Percentiles rank a stretch among this genome's conserved stretches.
Conservation (phyloP, 2,888 invertebrate genomes). For the Meghimatium bilineatum region DNA sequence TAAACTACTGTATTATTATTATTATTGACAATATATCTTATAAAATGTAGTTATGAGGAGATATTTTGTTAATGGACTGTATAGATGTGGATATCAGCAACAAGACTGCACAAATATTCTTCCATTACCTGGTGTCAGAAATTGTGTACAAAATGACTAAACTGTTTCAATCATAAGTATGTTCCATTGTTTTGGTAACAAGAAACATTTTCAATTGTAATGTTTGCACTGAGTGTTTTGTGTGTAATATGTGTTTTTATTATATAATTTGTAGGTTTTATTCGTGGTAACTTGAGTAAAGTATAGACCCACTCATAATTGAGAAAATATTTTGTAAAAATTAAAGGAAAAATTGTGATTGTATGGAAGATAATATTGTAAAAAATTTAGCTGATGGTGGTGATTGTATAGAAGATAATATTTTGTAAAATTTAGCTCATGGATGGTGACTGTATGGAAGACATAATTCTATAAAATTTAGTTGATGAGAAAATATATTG, state of each 20-base stretch:
- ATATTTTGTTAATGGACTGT: no score
- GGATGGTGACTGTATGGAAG: no score
- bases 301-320: not conserved
- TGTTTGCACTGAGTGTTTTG: not conserved
- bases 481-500: no score
- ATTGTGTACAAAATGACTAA: not conserved
- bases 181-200: not conserved
- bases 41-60: no score
- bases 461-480: no score
- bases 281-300: not conserved
- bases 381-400: not conserved
- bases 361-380: not conserved
- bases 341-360: not conserved
- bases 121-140: not conserved
- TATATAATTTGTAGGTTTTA: not conserved
- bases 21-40: no score
- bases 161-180: not conserved
- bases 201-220: not conserved
- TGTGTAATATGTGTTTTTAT: not conserved
- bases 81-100: no score
- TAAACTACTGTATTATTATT: no score
- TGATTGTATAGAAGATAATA: not conserved
- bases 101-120: no score
- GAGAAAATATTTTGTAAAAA: not conserved
- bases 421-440: not conserved